Evolutionary conservation across 2,797 vertebrate genomes (phyloP).

Genomic region (Cyclura pinguis): DNA sequence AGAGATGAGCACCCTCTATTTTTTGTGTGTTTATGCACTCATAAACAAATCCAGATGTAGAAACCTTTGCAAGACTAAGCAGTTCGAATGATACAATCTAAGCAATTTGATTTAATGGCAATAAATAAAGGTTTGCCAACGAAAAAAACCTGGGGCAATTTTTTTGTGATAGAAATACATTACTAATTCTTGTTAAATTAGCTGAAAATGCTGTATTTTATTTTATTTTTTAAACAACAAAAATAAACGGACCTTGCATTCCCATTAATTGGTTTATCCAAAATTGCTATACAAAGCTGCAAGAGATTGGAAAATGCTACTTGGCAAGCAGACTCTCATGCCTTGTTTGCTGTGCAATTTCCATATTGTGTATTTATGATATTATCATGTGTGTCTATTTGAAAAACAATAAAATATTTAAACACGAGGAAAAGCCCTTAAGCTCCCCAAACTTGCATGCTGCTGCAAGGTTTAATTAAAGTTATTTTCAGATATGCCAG

Average conservation of each 20-base stretch:
- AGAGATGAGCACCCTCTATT: not conserved
- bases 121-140: constrained; percentile 16
- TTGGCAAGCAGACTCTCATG: constrained; percentile 24
- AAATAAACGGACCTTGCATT: constrained; percentile 11
- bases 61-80: not conserved
- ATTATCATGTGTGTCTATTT: constrained; percentile 49
- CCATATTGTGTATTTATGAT: constrained; percentile 40
- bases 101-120: constrained; percentile 12
- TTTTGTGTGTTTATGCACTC: not conserved
- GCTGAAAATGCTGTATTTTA: constrained; percentile 9
- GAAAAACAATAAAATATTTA: constrained; percentile 53
- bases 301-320: constrained; percentile 24
- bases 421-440: constrained; percentile 15
- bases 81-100: constrained; percentile 3
- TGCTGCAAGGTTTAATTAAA: constrained; percentile 40
- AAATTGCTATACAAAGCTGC: constrained; percentile 10
- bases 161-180: constrained; percentile 1
- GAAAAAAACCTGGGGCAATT: not conserved
- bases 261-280: constrained; percentile 55
- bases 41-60: not conserved
- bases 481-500: not conserved
- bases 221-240: not conserved
- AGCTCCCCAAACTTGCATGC: not conserved
- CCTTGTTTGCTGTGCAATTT: constrained; percentile 47
- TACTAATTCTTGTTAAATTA: constrained; percentile 31